Percentiles rank a stretch among this genome's conserved stretches.
phyloP scores from a whole-genome alignment of 2,888 invertebrate genomes.

The Cylindroiulus punctatus region DNA sequence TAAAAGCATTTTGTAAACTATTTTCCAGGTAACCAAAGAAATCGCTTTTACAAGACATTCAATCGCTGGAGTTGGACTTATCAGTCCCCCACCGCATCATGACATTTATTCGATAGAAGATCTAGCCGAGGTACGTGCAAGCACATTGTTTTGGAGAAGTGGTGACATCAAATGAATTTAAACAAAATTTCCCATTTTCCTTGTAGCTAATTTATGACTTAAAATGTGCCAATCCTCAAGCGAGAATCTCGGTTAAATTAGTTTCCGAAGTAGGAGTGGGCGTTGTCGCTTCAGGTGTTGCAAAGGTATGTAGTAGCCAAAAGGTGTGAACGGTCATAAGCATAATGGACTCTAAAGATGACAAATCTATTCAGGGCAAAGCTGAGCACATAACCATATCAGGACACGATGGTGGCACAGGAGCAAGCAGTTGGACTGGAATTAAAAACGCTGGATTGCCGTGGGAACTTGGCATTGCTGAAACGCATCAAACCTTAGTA shows the following conservation, averaged over 20 bases:
- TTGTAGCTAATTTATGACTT: conserved; percentile 88
- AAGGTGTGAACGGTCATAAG: conserved; percentile 52
- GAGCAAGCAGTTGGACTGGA: conserved; percentile 98
- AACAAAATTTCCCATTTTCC: conserved; percentile 19
- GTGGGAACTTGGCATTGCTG: conserved; percentile 98
- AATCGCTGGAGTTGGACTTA: conserved; percentile 95
- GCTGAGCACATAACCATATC: conserved; percentile 99
- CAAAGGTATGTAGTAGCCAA: conserved; percentile 75
- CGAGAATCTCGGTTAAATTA: conserved; percentile 95
- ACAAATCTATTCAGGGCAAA: conserved; percentile 77
- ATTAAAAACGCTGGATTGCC: conserved; percentile 98
- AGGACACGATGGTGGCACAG: conserved; percentile 99
- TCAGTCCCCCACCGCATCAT: conserved; percentile 99
- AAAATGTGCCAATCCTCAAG: conserved; percentile 95
- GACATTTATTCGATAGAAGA: conserved; percentile 99
- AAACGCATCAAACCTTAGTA: conserved; percentile 96
- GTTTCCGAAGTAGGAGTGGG: conserved; percentile 99
- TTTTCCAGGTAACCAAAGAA: conserved; percentile 84
- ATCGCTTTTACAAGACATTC: conserved; percentile 96
- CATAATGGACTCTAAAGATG: background rate
- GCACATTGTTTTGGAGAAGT: background rate
- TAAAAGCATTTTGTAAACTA: background rate
- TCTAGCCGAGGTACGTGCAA: conserved; percentile 79
- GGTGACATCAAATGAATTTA: background rate
- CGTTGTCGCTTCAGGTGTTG: conserved; percentile 98